Evolutionary conservation across 2,113 vertebrate genomes (phyloP).

Genomic region (Turdus rufiventris): DNA sequence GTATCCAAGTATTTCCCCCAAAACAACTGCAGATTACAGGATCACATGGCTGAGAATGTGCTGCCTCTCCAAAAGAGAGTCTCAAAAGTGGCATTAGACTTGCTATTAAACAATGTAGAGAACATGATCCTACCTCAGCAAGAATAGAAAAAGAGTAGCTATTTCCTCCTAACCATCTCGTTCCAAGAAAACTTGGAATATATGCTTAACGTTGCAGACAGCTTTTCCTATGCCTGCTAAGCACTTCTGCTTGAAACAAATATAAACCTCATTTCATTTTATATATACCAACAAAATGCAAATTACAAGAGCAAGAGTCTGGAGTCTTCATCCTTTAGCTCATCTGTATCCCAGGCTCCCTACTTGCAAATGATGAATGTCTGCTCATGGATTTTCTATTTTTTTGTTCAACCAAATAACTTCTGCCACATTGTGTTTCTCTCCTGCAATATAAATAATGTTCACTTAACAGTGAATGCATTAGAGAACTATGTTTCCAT

Average conservation of each 20-base stretch:
- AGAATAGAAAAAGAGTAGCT: not conserved
- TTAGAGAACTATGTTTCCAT: not conserved
- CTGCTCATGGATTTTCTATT: not conserved
- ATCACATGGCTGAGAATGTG: not conserved
- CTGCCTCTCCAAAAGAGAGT: not conserved
- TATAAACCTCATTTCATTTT: not conserved
- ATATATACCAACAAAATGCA: slow-evolving; percentile 38
- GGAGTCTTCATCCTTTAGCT: slow-evolving; percentile 1
- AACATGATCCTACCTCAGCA: not conserved
- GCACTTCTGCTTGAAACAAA: slow-evolving; percentile 19
- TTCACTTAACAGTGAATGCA: slow-evolving; percentile 31
- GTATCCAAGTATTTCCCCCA: not conserved
- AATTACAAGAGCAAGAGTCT: slow-evolving; percentile 40
- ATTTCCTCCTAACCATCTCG: not conserved
- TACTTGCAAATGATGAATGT: not conserved
- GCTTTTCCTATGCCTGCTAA: slow-evolving; percentile 22
- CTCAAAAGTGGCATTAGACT: not conserved
- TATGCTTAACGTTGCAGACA: not conserved
- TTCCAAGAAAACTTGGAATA: slow-evolving; percentile 28
- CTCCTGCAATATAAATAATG: slow-evolving; percentile 26
- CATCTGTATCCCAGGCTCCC: slow-evolving; percentile 1
- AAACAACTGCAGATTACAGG: not conserved
- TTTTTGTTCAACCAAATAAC: not conserved
- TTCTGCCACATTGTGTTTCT: not conserved
- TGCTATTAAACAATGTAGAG: not conserved